Base-by-base conservation (phyloP, 2,888 invertebrate species). In the Kuschelorhynchus macadamiae region DNA sequence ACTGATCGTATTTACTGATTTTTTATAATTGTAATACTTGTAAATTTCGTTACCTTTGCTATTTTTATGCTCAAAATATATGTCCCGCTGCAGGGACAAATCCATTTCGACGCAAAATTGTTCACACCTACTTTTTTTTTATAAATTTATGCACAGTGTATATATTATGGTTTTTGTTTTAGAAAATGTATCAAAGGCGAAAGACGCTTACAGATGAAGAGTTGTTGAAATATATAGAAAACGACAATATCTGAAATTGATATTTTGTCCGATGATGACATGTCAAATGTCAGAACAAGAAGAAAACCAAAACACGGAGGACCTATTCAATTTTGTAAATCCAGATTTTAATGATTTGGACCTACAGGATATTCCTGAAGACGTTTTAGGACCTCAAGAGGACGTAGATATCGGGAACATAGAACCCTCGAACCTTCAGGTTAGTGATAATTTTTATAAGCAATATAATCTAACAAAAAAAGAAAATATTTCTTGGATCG, bases 171-270 rank as follows among this genome's bases (percentile, higher is more conserved):
- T 3, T 25, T 25, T 25, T 25, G 25, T 25, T 25, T 25, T 25
- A 25, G 25, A 25, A 25, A 25, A 25, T 25, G 44, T 44, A 7
- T 44, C 44, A 44, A 44, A 44, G 44, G 44, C 14, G 17, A 44
- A 44, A 18, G 9, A 9, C 17, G 2, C 44, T 14, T 44, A 44
- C 44, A 17, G 17, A 44, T 16, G 16, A 44, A 44, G 16, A 44
- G 14, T 12, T 44, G 16, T 14, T 44, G 44, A 16, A 44, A 17
- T 44, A 17, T 17, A 4, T 44, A 12, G 44, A 44, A 2, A 14
- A 44, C 17, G 44, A 44, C 17, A 14, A 44, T 17, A 16, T 44
- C 44, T 16, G 44, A 44, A n/a, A 44, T 44, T 44, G 44, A 17
- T 18, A 44, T 16, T 17, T 44, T 44, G 14, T 44, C 44, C 9